These are phyloP conservation scores for Speoplatyrhinus poulsoni DNA, from an alignment of 2,113 vertebrate genomes.

Conservation along the genomic window DNA sequence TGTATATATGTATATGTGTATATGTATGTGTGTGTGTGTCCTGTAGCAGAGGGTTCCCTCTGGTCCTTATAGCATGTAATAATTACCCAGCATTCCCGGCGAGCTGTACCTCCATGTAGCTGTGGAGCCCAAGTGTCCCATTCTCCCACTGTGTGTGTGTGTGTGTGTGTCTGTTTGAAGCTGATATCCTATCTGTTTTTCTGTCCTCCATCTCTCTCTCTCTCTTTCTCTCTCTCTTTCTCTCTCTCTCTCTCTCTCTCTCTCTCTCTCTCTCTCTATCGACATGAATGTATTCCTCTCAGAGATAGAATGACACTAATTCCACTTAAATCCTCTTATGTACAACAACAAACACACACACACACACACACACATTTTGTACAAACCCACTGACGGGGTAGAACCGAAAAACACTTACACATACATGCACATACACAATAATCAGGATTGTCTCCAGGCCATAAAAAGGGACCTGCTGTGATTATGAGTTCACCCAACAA, in stretches of 20 bases:
- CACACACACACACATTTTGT: constrained; percentile 2
- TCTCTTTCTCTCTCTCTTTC: neutral
- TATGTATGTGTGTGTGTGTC: neutral
- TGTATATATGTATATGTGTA: neutral
- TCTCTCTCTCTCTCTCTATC: constrained; percentile 38
- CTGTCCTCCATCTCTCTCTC: neutral
- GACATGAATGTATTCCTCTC: constrained; percentile 69
- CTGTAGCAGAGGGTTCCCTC: neutral
- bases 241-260: neutral
- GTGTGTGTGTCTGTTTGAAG: neutral
- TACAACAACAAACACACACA: constrained; percentile 15
- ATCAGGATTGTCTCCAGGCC: constrained; percentile 60
- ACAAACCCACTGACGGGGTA: constrained; percentile 2
- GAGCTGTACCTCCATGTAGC: neutral
- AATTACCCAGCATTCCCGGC: neutral
- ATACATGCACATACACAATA: constrained; percentile 13
- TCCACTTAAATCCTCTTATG: constrained; percentile 76
- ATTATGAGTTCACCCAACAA: constrained; percentile 48
- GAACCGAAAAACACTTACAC: neutral
- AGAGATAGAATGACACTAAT: constrained; percentile 74
- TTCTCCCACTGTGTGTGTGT: neutral
- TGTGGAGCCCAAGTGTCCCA: neutral
- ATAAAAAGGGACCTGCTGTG: constrained; percentile 53
- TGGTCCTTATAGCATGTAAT: neutral
- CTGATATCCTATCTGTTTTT: constrained; percentile 1